A percentile compares a stretch with the other conserved stretches of the same genome.
Evolutionary conservation across 2,113 vertebrate species (phyloP).

Genomic region (Fregetta grallaria): DNA sequence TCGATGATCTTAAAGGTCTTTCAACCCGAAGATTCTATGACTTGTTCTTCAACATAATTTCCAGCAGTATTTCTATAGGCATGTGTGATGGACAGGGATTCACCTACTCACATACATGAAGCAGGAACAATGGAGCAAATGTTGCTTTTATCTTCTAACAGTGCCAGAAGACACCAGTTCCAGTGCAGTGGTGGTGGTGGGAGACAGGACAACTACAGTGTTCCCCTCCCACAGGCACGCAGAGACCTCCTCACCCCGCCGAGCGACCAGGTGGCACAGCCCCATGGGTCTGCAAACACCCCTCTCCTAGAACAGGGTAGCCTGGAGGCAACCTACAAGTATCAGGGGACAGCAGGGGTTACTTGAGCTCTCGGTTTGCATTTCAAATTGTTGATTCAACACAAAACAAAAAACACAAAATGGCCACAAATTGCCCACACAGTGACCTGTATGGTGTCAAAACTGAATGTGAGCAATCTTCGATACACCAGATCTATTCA

Average conservation of each 20-base stretch:
- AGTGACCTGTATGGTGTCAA: neutral
- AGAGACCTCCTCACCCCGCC: neutral
- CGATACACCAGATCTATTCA: neutral
- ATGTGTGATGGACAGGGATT: neutral
- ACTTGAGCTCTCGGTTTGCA: neutral
- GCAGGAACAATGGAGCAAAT: neutral
- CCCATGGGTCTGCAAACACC: neutral
- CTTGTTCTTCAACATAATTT: neutral
- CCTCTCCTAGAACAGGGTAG: neutral
- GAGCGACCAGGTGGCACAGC: fast-evolving
- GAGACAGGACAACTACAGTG: neutral
- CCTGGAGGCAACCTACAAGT: neutral
- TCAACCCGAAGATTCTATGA: no score
- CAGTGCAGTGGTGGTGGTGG: neutral
- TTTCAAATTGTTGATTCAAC: conserved; percentile 9
- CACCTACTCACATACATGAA: neutral
- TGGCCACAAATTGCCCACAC: neutral
- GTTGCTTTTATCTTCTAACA: neutral
- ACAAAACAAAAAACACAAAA: neutral
- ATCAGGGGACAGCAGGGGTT: neutral
- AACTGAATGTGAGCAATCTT: neutral
- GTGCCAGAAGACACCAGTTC: neutral
- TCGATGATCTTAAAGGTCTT: no score
- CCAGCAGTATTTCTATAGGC: neutral
- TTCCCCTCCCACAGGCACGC: neutral